Evolutionary conservation across 2,888 invertebrate genomes (phyloP), one percentile per base, ranked within the genome.

Genomic region (Polydesmus complanatus): DNA sequence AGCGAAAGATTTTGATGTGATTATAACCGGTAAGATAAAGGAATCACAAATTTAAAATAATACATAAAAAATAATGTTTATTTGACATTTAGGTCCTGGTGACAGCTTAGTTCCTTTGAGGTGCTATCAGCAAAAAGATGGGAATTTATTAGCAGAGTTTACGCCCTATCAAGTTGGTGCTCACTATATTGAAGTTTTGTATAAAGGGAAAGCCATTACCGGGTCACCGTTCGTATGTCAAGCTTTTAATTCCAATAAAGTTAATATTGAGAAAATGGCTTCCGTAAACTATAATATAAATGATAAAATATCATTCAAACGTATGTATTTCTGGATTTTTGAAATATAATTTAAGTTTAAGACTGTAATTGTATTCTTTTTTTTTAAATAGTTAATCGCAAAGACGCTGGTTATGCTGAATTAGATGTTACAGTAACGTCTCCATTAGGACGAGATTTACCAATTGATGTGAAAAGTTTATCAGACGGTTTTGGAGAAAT

Each of bases 91-190:
- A 62, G 69, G 67, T 61, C 68, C 68, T 1, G 61, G 60, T 54
- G 68, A 67, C 21, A 67, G 66, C n/a, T 66, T 89, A 0, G 78
- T 94, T 51, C 90, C 92, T 0, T 91, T 96, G 1, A 75, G 93
- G 62, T 95, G 97, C 71, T 94, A 94, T 73, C 93, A 93, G 72
- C 96, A 96, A 64, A 90, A 95, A 70, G 93, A 95, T 64, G 96
- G 96, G 1, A 86, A 93, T 70, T 78, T 95, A 61, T 85, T 93
- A 72, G 96, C 96, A 0, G 97, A 98, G 74, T 98, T 88, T 74
- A 84, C 89, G 27, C 83, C 84, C 62, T 85, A 85, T 18, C 62
- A 66, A 64, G 65, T 65, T 54, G 68, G 68, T 64, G 37, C 52
- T 23, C 78, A 80, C 70, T 75, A 76, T 66, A 76, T 90, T 77